Evolutionary conservation across 2,797 vertebrate species (phyloP).

Genomic region (Podarcis lilfordi): DNA sequence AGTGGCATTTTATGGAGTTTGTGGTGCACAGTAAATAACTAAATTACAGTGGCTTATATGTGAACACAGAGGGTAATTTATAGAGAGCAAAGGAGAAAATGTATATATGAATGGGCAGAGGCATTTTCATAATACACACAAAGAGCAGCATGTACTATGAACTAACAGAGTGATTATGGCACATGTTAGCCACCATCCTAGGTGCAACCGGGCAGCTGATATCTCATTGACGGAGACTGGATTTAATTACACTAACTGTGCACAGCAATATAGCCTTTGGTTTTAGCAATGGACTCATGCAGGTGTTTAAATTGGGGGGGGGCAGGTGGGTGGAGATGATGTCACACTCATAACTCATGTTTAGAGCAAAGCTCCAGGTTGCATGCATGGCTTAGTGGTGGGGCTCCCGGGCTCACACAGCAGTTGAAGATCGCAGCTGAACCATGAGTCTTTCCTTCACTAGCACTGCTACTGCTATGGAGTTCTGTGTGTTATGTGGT

Average conservation of each 20-base stretch:
- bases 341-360: neutral
- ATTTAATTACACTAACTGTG: neutral
- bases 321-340: too few species aligned
- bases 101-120: constrained; percentile 67
- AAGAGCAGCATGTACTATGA: constrained; percentile 23
- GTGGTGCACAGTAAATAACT: constrained; percentile 83
- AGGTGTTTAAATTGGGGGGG: too few species aligned
- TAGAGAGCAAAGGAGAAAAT: constrained; percentile 47
- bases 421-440: neutral
- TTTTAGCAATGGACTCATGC: neutral
- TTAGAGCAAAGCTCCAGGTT: neutral
- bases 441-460: neutral
- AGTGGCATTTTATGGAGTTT: constrained; percentile 81
- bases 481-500: neutral
- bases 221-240: neutral
- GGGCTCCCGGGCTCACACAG: too few species aligned
- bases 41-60: constrained; percentile 76
- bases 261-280: neutral
- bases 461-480: neutral
- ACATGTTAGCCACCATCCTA: neutral
- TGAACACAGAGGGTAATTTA: constrained; percentile 69
- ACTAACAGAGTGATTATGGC: constrained; percentile 35
- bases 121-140: constrained; percentile 30
- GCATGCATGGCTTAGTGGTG: too few species aligned
- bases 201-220: neutral